These are phyloP conservation scores for Xenopus laevis DNA, from an alignment of 2,113 vertebrate genomes.

Conservation along the genomic window DNA sequence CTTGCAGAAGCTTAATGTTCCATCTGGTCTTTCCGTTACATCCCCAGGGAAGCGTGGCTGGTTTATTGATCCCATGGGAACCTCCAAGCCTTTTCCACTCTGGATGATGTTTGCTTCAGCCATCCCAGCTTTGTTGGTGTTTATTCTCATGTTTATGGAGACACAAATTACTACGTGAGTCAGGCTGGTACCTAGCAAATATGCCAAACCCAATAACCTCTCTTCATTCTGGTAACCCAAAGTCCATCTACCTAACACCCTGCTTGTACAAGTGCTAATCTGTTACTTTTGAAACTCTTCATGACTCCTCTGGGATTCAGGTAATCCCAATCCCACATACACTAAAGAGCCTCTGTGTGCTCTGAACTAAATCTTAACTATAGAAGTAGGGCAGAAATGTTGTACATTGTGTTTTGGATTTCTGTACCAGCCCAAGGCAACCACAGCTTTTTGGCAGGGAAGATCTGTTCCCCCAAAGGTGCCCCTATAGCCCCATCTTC, in stretches of 20 bases:
- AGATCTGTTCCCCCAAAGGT: too few relatives aligned
- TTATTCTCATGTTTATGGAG: slow-evolving; percentile 99
- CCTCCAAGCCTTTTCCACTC: slow-evolving; percentile 80
- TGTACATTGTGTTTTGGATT: too few relatives aligned
- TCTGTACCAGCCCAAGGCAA: too few relatives aligned
- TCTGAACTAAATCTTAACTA: too few relatives aligned
- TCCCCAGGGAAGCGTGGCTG: slow-evolving; percentile 89
- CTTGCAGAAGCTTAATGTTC: slow-evolving; percentile 89
- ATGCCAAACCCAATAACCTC: not conserved
- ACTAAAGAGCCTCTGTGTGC: too few relatives aligned
- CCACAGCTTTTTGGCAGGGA: too few relatives aligned
- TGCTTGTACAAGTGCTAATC: not conserved
- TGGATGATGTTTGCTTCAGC: slow-evolving; percentile 97
- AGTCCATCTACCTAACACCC: not conserved
- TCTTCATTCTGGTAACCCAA: not conserved
- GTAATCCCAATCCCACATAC: too few relatives aligned
- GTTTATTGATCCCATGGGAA: slow-evolving; percentile 93
- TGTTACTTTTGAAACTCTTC: not conserved
- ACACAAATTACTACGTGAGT: slow-evolving; percentile 97
- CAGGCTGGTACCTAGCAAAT: not conserved
- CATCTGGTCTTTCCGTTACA: slow-evolving; percentile 89
- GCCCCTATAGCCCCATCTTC: too few relatives aligned
- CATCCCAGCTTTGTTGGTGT: slow-evolving; percentile 90
- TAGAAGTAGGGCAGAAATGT: too few relatives aligned
- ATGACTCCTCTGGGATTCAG: not conserved